Evolutionary conservation across 1,140 invertebrate genomes (phyloP).

Genomic region (Globodera rostochiensis): DNA sequence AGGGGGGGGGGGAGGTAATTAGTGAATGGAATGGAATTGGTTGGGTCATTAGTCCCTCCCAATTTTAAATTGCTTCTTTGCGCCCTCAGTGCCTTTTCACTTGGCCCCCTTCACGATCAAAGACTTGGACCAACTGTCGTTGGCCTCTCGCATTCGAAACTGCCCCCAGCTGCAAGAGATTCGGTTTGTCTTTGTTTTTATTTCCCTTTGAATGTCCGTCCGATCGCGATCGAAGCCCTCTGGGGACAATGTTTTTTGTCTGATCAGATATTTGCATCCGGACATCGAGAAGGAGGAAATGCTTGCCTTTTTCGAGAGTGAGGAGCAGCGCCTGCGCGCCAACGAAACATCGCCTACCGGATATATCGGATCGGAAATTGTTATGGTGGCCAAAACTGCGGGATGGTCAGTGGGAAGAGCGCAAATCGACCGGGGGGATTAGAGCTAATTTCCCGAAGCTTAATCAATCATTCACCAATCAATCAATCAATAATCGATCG

Average conservation of each 20-base stretch:
- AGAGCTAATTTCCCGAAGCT: too few species aligned
- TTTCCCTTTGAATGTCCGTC: neutral
- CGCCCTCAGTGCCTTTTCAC: slow-evolving; percentile 59
- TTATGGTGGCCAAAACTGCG: slow-evolving; percentile 64
- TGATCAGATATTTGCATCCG: slow-evolving; percentile 60
- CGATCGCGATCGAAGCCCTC: neutral
- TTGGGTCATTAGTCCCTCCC: too few species aligned
- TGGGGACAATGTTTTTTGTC: neutral
- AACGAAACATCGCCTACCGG: slow-evolving; percentile 54
- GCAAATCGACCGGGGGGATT: neutral
- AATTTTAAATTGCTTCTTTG: too few species aligned
- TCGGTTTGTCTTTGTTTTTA: slow-evolving; percentile 32
- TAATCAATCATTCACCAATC: too few species aligned
- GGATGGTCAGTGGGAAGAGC: slow-evolving; percentile 30
- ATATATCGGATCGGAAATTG: slow-evolving; percentile 65
- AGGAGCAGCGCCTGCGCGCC: slow-evolving; percentile 53
- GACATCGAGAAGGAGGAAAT: slow-evolving; percentile 65
- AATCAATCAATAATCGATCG: neutral
- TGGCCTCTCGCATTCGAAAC: slow-evolving; percentile 60
- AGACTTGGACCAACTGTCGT: slow-evolving; percentile 63
- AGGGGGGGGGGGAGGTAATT: too few species aligned
- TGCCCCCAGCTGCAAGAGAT: slow-evolving; percentile 65
- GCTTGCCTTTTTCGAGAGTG: slow-evolving; percentile 58
- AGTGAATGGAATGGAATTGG: too few species aligned
- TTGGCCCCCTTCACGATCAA: slow-evolving; percentile 65